phyloP scores from a whole-genome alignment of 2,113 vertebrate genomes.

The Leucosticte australis region DNA sequence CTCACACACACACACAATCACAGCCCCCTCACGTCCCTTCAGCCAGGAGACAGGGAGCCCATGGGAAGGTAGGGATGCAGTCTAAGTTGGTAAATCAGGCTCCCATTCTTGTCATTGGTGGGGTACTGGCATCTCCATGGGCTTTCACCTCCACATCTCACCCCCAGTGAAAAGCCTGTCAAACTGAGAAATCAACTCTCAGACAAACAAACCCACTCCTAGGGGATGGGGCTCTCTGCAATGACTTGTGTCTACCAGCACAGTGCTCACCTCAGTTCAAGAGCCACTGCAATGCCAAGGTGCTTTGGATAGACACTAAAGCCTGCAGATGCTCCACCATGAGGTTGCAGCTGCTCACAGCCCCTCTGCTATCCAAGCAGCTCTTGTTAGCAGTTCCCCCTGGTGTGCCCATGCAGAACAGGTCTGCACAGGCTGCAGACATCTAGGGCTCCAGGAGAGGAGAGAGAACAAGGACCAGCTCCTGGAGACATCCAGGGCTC shows the following conservation, averaged over 20 bases:
- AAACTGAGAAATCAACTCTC: background rate
- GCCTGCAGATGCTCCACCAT: background rate
- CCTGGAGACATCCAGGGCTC: background rate
- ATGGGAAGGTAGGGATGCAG: background rate
- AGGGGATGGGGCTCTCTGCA: background rate
- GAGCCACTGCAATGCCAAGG: background rate
- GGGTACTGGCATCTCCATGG: background rate
- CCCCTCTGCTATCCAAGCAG: background rate
- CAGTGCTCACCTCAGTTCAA: background rate
- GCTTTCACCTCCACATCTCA: background rate
- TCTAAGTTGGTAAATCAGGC: background rate
- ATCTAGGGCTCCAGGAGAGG: background rate
- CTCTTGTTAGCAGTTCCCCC: background rate
- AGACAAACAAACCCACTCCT: background rate
- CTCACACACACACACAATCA: background rate
- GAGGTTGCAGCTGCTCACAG: background rate
- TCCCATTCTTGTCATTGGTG: background rate
- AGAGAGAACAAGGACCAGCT: background rate
- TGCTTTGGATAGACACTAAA: accelerated
- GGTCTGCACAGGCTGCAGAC: background rate
- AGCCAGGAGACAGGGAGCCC: background rate
- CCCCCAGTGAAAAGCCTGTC: background rate
- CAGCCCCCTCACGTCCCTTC: background rate
- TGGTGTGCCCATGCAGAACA: background rate
- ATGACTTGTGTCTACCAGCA: background rate